These are phyloP conservation scores for Chrysolina oricalcia DNA, from an alignment of 2,888 invertebrate species.

Conservation along the genomic window DNA sequence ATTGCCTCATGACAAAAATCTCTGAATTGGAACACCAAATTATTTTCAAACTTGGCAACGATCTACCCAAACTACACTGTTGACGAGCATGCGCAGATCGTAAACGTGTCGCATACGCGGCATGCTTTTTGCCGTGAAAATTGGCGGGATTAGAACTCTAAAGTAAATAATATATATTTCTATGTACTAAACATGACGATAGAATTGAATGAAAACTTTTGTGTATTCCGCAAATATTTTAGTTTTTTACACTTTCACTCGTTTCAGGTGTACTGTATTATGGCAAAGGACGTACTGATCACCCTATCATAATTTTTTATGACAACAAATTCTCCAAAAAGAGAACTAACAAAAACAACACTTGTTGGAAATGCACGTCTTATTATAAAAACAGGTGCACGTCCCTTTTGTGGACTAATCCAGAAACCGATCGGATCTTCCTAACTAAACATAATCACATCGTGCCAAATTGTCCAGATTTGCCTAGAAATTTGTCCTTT, in stretches of 20 bases:
- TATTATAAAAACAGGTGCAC: neutral
- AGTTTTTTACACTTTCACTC: neutral
- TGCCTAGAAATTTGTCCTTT: constrained; percentile 1
- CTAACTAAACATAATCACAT: constrained; percentile 12
- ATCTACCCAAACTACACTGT: too few species aligned
- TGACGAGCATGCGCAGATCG: too few species aligned
- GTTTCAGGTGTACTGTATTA: constrained; percentile 16
- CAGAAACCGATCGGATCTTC: neutral
- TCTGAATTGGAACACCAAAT: too few species aligned
- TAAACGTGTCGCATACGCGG: too few species aligned
- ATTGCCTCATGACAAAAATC: too few species aligned
- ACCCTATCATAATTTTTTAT: neutral
- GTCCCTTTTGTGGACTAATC: neutral
- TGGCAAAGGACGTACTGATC: neutral
- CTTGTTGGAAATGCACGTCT: constrained; percentile 4
- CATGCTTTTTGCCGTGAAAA: too few species aligned
- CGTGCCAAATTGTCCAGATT: constrained; percentile 14
- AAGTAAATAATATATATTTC: too few species aligned
- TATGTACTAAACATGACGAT: too few species aligned
- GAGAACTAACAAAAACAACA: neutral
- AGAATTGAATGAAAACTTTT: too few species aligned
- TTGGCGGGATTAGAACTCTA: too few species aligned
- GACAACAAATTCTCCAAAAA: constrained; percentile 1
- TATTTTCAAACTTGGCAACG: too few species aligned
- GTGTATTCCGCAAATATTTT: too few species aligned